phyloP scores from a whole-genome alignment of 2,113 vertebrate species.

The Anhinga anhinga region DNA sequence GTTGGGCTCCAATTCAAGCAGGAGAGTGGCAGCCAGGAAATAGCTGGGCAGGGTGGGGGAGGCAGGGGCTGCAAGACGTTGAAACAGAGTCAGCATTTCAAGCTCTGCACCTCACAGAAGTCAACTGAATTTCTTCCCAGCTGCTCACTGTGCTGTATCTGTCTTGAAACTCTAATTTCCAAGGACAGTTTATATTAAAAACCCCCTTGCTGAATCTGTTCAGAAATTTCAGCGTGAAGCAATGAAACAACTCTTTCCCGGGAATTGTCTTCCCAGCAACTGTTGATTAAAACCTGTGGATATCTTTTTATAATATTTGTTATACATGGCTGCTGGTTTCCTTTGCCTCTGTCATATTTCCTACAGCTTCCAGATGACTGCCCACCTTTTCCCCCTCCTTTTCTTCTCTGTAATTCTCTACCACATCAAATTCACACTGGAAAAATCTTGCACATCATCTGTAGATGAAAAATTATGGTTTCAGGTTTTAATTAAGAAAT shows the following conservation, averaged over 20 bases:
- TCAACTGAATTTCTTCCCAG: neutral
- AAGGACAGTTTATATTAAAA: neutral
- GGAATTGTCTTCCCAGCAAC: neutral
- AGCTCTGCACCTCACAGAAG: neutral
- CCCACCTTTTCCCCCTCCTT: neutral
- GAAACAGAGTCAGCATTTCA: neutral
- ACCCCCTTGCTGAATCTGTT: neutral
- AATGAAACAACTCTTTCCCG: neutral
- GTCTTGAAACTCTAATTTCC: neutral
- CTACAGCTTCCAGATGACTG: neutral
- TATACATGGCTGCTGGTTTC: neutral
- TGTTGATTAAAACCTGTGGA: neutral
- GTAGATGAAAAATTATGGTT: neutral
- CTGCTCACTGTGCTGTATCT: neutral
- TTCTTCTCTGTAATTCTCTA: neutral
- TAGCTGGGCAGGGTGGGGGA: neutral
- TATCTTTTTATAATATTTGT: neutral
- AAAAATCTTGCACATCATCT: slow-evolving; percentile 6
- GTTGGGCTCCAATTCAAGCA: neutral
- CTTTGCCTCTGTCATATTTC: neutral
- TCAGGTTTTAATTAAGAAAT: slow-evolving; percentile 5
- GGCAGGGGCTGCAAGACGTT: neutral
- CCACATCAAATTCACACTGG: neutral
- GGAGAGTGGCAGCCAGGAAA: neutral
- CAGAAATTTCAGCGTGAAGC: neutral